Base-by-base conservation (phyloP, 2,888 invertebrate genomes). In the Dromius quadrimaculatus region DNA sequence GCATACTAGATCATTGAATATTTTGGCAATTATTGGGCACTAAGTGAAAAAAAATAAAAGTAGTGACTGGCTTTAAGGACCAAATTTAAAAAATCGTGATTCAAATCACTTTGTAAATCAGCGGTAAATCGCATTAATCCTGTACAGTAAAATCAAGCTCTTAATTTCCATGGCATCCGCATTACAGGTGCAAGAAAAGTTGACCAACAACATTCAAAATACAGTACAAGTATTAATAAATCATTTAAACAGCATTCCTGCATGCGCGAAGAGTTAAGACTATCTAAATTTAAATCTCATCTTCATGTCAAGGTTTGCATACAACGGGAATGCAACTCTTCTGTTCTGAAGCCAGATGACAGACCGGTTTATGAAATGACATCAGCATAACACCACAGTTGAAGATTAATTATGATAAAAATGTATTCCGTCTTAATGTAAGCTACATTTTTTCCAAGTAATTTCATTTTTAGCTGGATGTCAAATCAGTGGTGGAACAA, bases 241-340 rank as follows among this genome's bases (percentile, higher is more conserved):
- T 41, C 15, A 41, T 8, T 2, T 4, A 17, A 41, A 11, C 11
- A 41, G 8, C 41, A 41, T 41, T 41, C 41, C 15, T 41, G 11
- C 41, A 15, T 41, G 41, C 15, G 28, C 28, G 3, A 28, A 5
- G 28, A 5, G 13, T 1, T 41, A n/a, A n/a, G n/a, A 41, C 15
- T 5, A 41, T 15, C 41, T 41, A 1, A 41, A 41, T 41, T 5
- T 28, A 28, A 28, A 28, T 6, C 4, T 28, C 28, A 28, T 28
- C 41, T 11, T 41, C 13, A 41, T 41, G 41, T 41, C 41, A 41
- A 41, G 41, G 41, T n/a, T n/a, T n/a, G n/a, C n/a, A n/a, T n/a
- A n/a, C 41, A 41, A 41, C 1, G 41, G 13, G 4, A 28, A 13
- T 15, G 15, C 6, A 8, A 28, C 28, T 41, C 15, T 41, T 13